Percentiles rank a stretch among this genome's conserved stretches.
Evolutionary conservation across 2,797 vertebrate species (phyloP).

Genomic region (Cyprinodon diabolis): DNA sequence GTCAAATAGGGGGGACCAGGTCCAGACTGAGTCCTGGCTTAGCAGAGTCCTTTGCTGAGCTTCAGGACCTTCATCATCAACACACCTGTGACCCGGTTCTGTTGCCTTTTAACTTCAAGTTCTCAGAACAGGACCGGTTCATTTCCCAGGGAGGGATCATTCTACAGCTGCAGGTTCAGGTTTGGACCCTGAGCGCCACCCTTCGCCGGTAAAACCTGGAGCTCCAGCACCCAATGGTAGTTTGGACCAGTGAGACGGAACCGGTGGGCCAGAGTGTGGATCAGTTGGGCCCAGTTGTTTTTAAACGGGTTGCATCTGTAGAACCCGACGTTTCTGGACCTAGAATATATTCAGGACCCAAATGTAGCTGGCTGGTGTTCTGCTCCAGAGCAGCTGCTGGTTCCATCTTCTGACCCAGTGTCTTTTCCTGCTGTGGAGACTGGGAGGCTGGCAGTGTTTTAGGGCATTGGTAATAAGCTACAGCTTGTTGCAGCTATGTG

Average conservation of each 20-base stretch:
- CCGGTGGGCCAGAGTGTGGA: too few species aligned
- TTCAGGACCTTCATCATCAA: background rate
- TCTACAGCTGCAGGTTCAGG: background rate
- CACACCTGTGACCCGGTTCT: too few species aligned
- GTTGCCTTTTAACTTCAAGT: too few species aligned
- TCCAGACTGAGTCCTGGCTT: too few species aligned
- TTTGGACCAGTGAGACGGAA: background rate
- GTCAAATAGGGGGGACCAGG: too few species aligned
- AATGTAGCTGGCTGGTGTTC: background rate
- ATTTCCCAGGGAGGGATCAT: background rate
- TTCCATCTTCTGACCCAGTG: too few species aligned
- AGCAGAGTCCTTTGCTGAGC: too few species aligned
- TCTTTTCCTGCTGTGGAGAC: too few species aligned
- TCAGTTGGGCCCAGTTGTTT: background rate
- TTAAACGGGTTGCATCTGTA: background rate
- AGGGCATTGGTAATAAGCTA: conserved; percentile 99
- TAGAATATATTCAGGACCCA: too few species aligned
- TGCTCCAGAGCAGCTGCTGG: conserved; percentile 22
- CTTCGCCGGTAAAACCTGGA: too few species aligned
- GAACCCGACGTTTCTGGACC: background rate
- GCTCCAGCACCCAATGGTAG: background rate
- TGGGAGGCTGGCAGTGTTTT: conserved; percentile 49
- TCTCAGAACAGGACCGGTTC: background rate
- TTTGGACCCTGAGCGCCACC: too few species aligned
- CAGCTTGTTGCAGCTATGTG: conserved; percentile 89